Evolutionary conservation across 2,888 invertebrate species (phyloP).

Genomic region (Drosophila sordidapex): DNA sequence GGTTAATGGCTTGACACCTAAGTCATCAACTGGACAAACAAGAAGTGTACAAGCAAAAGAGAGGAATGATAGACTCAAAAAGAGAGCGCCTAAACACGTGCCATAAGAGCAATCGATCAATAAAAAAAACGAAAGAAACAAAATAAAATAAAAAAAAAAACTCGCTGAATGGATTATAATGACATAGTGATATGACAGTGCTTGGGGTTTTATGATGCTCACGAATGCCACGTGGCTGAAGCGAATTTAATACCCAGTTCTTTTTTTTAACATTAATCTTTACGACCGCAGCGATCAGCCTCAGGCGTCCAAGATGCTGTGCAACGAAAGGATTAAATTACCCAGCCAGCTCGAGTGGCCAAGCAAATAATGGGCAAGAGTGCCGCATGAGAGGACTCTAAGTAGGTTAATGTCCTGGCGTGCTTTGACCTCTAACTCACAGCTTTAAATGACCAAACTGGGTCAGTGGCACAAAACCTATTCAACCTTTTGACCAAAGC

Average conservation of each 20-base stretch:
- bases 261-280: constrained; percentile 43
- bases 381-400: constrained; percentile 35
- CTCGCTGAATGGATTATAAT: constrained; percentile 45
- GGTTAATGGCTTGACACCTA: constrained; percentile 55
- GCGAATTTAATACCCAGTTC: constrained; percentile 63
- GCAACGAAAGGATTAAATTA: constrained; percentile 67
- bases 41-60: constrained; percentile 17
- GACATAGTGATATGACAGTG: constrained; percentile 30
- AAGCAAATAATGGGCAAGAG: constrained; percentile 38
- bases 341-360: constrained; percentile 38
- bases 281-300: constrained; percentile 51
- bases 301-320: constrained; percentile 57
- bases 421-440: constrained; percentile 67
- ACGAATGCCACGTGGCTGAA: constrained; percentile 61
- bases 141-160: constrained; percentile 3
- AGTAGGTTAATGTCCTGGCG: constrained; percentile 75
- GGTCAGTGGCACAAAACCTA: constrained; percentile 70
- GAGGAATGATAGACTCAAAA: constrained; percentile 5
- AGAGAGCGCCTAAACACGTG: constrained; percentile 32
- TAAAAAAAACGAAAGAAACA: constrained; percentile 7
- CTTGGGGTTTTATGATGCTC: constrained; percentile 39
- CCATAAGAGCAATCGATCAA: constrained; percentile 37
- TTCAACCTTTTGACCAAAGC: constrained; percentile 50
- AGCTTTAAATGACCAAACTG: constrained; percentile 48
- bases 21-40: constrained; percentile 58